A percentile compares a stretch with the other conserved stretches of the same genome.
phyloP scores from a whole-genome alignment of 2,797 vertebrate species.

The Holocentrus rufus region DNA sequence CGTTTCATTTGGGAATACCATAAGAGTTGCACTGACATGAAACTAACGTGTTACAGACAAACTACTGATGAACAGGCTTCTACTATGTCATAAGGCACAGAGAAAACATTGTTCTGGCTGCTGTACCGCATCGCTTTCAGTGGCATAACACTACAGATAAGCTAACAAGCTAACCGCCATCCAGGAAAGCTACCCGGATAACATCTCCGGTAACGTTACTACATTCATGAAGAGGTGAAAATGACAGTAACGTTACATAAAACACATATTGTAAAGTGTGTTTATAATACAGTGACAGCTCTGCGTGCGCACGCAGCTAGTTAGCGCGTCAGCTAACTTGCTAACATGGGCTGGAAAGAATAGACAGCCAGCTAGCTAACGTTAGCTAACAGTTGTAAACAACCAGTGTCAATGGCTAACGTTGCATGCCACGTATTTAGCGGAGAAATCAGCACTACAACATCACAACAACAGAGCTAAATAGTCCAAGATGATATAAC shows the following conservation, averaged over 20 bases:
- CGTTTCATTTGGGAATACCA: neutral
- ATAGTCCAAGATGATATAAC: neutral
- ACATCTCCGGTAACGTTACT: neutral
- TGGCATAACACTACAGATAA: constrained; percentile 39
- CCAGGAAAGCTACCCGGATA: neutral
- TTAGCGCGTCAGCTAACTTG: constrained; percentile 59
- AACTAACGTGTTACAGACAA: constrained; percentile 28
- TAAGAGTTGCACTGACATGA: constrained; percentile 11
- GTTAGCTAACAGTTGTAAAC: constrained; percentile 77
- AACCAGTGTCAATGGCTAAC: constrained; percentile 58
- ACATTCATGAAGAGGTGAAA: neutral
- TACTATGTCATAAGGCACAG: neutral
- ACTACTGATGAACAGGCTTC: constrained; percentile 32
- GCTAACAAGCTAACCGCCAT: constrained; percentile 54
- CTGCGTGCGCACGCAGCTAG: constrained; percentile 27
- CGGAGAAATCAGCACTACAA: constrained; percentile 25
- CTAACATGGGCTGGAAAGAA: constrained; percentile 55
- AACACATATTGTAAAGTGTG: constrained; percentile 20
- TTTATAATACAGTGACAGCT: constrained; percentile 40
- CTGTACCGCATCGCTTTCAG: constrained; percentile 60
- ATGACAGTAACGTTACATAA: neutral
- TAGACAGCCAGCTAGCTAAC: constrained; percentile 55
- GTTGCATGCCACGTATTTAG: constrained; percentile 60
- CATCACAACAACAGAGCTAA: constrained; percentile 12
- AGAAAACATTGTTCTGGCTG: constrained; percentile 30